These are phyloP conservation scores for Brevipalpus yothersi DNA, from an alignment of 1,140 invertebrate genomes.

Conservation along the genomic window DNA sequence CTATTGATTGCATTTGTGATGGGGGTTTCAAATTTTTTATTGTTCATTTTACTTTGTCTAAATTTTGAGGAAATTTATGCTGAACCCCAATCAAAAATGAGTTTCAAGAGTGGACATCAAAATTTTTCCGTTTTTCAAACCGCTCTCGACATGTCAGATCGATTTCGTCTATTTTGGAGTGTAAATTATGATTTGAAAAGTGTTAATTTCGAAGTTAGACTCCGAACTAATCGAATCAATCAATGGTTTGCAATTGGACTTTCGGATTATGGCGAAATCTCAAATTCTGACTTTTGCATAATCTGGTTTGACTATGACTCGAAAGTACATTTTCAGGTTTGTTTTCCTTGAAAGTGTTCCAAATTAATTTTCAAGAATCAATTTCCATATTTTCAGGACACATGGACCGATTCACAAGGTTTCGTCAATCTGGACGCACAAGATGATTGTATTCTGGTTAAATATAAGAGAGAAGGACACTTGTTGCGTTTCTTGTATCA, in stretches of 20 bases:
- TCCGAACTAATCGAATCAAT: slow-evolving; percentile 5
- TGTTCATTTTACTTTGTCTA: too few relatives aligned
- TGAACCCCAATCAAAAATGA: too few relatives aligned
- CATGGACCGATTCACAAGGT: slow-evolving; percentile 12
- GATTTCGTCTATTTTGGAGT: slow-evolving; percentile 14
- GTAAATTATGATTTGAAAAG: slow-evolving; percentile 13
- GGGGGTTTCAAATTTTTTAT: too few relatives aligned
- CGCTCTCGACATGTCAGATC: slow-evolving; percentile 10
- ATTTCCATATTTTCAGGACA: slow-evolving; percentile 7
- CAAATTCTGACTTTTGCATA: slow-evolving; percentile 58
- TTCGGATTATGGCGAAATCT: slow-evolving; percentile 54
- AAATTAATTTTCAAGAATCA: neutral
- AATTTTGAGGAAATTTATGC: too few relatives aligned
- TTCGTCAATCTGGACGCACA: slow-evolving; percentile 11
- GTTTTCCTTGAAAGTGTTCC: neutral
- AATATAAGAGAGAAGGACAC: slow-evolving; percentile 26
- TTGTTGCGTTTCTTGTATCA: slow-evolving; percentile 42
- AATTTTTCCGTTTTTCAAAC: neutral
- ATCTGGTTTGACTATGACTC: slow-evolving; percentile 44
- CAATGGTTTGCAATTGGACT: slow-evolving; percentile 68
- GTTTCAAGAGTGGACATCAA: too few relatives aligned
- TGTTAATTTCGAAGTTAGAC: slow-evolving; percentile 14
- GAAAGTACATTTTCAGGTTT: slow-evolving; percentile 37
- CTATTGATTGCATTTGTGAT: too few relatives aligned
- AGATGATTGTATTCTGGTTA: slow-evolving; percentile 12